These are phyloP conservation scores for Menidia menidia DNA, from an alignment of 2,797 vertebrate species.

Conservation along the genomic window DNA sequence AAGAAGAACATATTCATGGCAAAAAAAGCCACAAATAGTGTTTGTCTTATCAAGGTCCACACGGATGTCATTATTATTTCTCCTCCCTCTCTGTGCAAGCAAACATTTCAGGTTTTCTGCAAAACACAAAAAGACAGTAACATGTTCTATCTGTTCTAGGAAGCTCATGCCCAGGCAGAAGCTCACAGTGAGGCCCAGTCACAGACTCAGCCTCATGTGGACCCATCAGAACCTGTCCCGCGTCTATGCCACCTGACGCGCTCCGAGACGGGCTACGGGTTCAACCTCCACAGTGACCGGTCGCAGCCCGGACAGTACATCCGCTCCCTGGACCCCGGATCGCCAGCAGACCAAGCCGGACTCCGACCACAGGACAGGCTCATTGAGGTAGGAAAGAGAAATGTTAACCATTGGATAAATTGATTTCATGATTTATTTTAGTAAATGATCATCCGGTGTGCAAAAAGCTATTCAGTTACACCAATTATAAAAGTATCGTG, in stretches of 20 bases:
- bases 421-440: too few relatives aligned
- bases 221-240: conserved; percentile 85
- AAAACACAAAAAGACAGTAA: too few relatives aligned
- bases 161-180: conserved; percentile 52
- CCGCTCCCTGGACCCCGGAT: conserved; percentile 91
- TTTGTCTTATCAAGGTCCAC: too few relatives aligned
- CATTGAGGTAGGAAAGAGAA: conserved; percentile 86
- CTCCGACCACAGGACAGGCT: conserved; percentile 93
- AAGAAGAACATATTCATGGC: too few relatives aligned
- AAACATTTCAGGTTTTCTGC: too few relatives aligned
- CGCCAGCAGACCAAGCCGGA: conserved; percentile 88
- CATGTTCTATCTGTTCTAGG: conserved; percentile 52
- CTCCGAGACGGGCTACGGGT: conserved; percentile 90
- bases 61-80: too few relatives aligned
- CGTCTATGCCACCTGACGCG: conserved; percentile 92
- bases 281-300: conserved; percentile 97
- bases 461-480: too few relatives aligned
- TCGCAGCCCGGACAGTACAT: conserved; percentile 95
- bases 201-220: conserved; percentile 31
- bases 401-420: too few relatives aligned
- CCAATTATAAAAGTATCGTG: too few relatives aligned
- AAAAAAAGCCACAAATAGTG: too few relatives aligned
- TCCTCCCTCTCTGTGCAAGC: not conserved
- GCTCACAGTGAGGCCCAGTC: conserved; percentile 20
- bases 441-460: too few relatives aligned